A percentile compares a stretch with the other conserved stretches of the same genome.
These are phyloP conservation scores for Goniozus legneri DNA, from an alignment of 1,140 invertebrate genomes.

Conservation along the genomic window DNA sequence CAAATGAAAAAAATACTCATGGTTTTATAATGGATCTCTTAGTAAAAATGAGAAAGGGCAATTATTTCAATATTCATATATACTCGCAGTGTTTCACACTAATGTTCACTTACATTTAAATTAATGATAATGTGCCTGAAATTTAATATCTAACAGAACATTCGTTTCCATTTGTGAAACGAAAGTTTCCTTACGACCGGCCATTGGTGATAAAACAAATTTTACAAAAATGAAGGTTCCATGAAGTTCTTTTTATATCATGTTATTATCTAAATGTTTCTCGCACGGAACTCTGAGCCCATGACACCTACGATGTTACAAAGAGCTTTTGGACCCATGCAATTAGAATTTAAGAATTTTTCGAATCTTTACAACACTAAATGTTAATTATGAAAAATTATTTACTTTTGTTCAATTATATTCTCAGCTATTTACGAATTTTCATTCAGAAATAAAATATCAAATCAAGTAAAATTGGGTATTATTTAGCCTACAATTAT, in stretches of 20 bases:
- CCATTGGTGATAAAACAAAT: conserved; percentile 8
- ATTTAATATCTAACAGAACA: no score
- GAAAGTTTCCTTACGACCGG: conserved; percentile 15
- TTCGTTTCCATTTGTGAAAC: no score
- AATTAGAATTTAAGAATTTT: neutral
- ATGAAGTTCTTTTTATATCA: conserved; percentile 9
- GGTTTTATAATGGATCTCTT: no score
- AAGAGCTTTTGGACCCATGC: neutral
- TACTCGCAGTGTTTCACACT: no score
- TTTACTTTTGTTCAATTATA: conserved; percentile 1
- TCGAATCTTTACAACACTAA: neutral
- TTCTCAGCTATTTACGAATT: neutral
- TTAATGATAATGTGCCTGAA: no score
- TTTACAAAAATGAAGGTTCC: conserved; percentile 1
- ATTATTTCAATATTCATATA: no score
- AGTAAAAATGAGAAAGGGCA: no score
- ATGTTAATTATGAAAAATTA: neutral
- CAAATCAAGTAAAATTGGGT: no score
- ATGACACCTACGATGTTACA: neutral
- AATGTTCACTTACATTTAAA: no score
- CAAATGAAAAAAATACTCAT: no score
- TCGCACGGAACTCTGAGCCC: neutral
- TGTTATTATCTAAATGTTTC: neutral
- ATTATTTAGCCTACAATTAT: no score
- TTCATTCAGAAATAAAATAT: no score